A percentile compares a stretch with the other conserved stretches of the same genome.
These are phyloP conservation scores for Phrynocephalus forsythii DNA, from an alignment of 2,797 vertebrate genomes.

Conservation along the genomic window DNA sequence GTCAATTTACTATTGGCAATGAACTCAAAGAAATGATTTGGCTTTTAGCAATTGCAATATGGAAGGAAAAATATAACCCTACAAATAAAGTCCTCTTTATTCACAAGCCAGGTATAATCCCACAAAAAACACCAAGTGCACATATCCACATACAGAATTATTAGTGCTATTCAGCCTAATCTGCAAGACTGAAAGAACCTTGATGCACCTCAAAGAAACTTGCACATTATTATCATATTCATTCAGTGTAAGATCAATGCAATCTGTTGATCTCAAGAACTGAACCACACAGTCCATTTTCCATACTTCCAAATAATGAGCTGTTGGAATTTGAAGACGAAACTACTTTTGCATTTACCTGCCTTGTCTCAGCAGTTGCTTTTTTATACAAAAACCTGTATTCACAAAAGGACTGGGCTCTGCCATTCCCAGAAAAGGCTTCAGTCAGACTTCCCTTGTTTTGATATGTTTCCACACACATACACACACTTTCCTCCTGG, in stretches of 20 bases:
- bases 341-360: background rate
- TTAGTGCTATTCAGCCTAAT: slow-evolving; percentile 42
- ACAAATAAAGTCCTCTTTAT: slow-evolving; percentile 65
- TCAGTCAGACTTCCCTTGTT: background rate
- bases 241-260: background rate
- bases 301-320: background rate
- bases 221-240: background rate
- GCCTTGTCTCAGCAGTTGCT: background rate
- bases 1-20: slow-evolving; percentile 28
- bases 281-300: slow-evolving; percentile 1
- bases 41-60: slow-evolving; percentile 49
- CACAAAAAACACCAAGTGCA: slow-evolving; percentile 44
- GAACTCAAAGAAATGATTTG: background rate
- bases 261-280: slow-evolving; percentile 24
- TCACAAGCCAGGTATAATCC: slow-evolving; percentile 59
- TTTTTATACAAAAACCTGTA: slow-evolving; percentile 11
- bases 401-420: slow-evolving; percentile 14
- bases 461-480: background rate
- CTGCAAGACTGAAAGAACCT: slow-evolving; percentile 26
- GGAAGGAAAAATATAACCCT: slow-evolving; percentile 53
- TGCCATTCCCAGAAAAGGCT: background rate
- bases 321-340: background rate
- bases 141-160: slow-evolving; percentile 48
- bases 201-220: slow-evolving; percentile 2
- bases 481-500: background rate